A percentile compares a stretch with the other conserved stretches of the same genome.
Conservation (phyloP, 2,797 vertebrate genomes). For the Atherinosoma microstoma region DNA sequence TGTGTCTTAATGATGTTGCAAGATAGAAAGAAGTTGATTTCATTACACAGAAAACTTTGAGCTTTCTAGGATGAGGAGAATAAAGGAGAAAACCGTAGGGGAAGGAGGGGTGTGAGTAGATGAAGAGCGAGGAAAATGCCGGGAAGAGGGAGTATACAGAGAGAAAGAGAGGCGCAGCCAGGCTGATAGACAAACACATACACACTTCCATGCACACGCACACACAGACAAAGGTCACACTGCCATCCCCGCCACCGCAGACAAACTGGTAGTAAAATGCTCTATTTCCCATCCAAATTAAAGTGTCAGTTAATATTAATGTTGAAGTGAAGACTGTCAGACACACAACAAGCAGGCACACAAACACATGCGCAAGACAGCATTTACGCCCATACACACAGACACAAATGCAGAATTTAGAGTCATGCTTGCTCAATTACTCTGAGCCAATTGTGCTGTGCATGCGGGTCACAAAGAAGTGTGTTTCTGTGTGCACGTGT, state of each 20-base stretch:
- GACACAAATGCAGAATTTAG: conserved; percentile 63
- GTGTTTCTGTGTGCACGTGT: conserved; percentile 17
- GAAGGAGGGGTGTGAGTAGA: conserved; percentile 14
- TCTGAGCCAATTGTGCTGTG: conserved; percentile 47
- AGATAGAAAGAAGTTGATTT: conserved; percentile 10
- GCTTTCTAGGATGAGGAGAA: conserved; percentile 14
- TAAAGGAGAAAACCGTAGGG: conserved; percentile 5
- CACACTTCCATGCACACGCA: conserved; percentile 28
- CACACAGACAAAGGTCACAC: conserved; percentile 69
- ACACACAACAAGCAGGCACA: conserved; percentile 45
- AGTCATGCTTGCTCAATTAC: conserved; percentile 67
- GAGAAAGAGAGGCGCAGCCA: conserved; percentile 16
- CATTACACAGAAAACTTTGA: conserved; percentile 17
- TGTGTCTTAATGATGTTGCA: conserved; percentile 11
- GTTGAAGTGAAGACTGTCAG: conserved; percentile 78
- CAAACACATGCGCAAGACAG: conserved; percentile 41
- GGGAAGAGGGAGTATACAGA: conserved; percentile 2
- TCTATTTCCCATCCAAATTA: conserved; percentile 84
- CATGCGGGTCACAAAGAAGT: conserved; percentile 51
- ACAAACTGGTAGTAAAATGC: conserved; percentile 77
- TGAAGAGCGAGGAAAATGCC: neutral
- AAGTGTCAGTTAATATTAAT: conserved; percentile 88
- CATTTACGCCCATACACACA: conserved; percentile 38
- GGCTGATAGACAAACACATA: conserved; percentile 45
- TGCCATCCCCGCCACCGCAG: conserved; percentile 52